Base-by-base conservation (phyloP, 2,888 invertebrate species). In the Tigriopus californicus region DNA sequence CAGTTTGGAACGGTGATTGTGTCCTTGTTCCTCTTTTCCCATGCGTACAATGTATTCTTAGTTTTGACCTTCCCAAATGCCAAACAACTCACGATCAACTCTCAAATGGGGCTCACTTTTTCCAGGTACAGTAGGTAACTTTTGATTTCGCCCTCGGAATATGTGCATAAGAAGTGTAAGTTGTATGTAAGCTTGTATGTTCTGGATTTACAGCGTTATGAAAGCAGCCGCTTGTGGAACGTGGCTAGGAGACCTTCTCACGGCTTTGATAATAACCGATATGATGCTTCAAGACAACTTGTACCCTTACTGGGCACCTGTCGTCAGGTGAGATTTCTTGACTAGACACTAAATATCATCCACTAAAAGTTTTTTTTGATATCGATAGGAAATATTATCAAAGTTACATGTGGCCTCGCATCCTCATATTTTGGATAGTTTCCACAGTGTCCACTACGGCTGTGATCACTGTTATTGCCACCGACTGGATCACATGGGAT, bases 241-340 rank as follows among this genome's bases (percentile, higher is more conserved):
- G 0, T 75, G 75, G 75, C 69, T 74, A 62, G 75, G 75, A 0
- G 75, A 75, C 63, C 71, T 75, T 63, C 71, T 75, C 64, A 75
- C 75, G 1, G 74, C 74, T 24, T 72, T 75, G 67, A 74, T 75
- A 73, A 74, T 75, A 25, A 74, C 74, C 47, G 75, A 75, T 64
- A 74, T 75, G 66, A 75, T 75, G 74, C 69, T 75, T 6, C 75
- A 75, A 65, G 75, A 75, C 65, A 72, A 71, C 62, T 67, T 75
- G 18, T 75, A 75, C 64, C 74, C 75, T 0, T 66, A 68, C 52
- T 75, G 75, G 75, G 73, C 73, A 1, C 65, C 67, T 33, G 56
- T 62, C 13, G 62, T 67, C 51, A 60, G 68, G 15, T 54, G 61
- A 12, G 20, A 25, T 51, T 22, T 44, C 18, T 44, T 18, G 5